phyloP scores from a whole-genome alignment of 2,797 vertebrate species.

The Phyllotis vaccarum region DNA sequence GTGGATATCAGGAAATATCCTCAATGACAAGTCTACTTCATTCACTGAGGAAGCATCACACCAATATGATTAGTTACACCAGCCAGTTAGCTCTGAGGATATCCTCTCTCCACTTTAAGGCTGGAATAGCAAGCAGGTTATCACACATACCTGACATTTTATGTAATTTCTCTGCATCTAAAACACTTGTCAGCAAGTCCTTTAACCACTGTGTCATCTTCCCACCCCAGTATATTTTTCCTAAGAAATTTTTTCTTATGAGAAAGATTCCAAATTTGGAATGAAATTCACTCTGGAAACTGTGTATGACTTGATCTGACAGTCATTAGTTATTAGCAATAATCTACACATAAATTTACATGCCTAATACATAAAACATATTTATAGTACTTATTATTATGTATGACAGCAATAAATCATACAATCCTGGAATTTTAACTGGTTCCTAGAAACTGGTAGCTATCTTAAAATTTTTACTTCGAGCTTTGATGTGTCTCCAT shows the following conservation, averaged over 20 bases:
- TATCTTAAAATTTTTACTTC: constrained; percentile 16
- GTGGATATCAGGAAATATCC: neutral
- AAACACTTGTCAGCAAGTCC: neutral
- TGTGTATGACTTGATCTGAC: constrained; percentile 20
- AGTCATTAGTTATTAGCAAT: constrained; percentile 16
- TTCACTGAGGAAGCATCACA: neutral
- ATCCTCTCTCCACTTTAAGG: neutral
- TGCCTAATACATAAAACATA: constrained; percentile 44
- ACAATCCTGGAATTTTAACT: neutral
- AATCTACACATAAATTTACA: constrained; percentile 46
- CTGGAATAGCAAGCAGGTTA: neutral
- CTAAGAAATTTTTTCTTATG: neutral
- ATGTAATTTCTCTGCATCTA: neutral
- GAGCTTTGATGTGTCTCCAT: neutral
- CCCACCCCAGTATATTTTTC: neutral
- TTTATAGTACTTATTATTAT: neutral
- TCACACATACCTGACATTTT: neutral
- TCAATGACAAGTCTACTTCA: neutral
- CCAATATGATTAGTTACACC: neutral
- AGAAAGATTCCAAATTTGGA: neutral
- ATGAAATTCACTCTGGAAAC: neutral
- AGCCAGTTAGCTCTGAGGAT: neutral
- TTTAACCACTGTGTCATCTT: neutral
- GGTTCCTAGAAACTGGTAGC: constrained; percentile 46
- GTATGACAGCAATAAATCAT: neutral